Base-by-base conservation (phyloP, 2,797 vertebrate genomes). In the Sebastes jordani region DNA sequence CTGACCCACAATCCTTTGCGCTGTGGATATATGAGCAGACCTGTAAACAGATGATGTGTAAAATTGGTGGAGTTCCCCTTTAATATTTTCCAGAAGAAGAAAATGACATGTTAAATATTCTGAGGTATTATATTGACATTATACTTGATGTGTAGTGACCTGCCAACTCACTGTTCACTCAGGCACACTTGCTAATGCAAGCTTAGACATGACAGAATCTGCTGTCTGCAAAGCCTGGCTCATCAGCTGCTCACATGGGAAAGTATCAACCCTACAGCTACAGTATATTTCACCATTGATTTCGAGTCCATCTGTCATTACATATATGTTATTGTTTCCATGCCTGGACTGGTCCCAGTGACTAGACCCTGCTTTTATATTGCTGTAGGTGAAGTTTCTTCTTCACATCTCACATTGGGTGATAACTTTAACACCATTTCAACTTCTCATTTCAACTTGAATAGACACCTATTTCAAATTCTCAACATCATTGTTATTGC, bases 281-380 rank as follows among this genome's bases (percentile, higher is more conserved):
- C 36, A 38, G 36, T 38, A 60, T 72, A 75, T 85, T 64, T 85
- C 85, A 76, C 61, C 36, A 64, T 65, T 74, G 78, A 64, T 71
- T 80, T 58, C 23, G 20, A 63, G 18, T 78, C 83, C 34, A 25
- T 27, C 27, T 27, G 27, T 27, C 27, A 27, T 4, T 74, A 70
- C 32, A 85, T 70, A 62, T 9, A 68, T 66, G 60, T 55, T 78
- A 83, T 82, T 70, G 60, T 70, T 74, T 82, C 69, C 76, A 68
- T 89, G 87, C 22, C 74, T 79, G 74, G 80, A 83, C 79, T 78
- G 23, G 74, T 85, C 72, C 42, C 34, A 71, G 52, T 6, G 5
- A 68, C 56, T 34, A 9, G 64, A 60, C 67, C 73, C 60, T 69
- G 11, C 11, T 38, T 71, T 74, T 70, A 23, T 25, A 38, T 74